phyloP scores from a whole-genome alignment of 2,888 invertebrate genomes.

The Sisyra nigra region DNA sequence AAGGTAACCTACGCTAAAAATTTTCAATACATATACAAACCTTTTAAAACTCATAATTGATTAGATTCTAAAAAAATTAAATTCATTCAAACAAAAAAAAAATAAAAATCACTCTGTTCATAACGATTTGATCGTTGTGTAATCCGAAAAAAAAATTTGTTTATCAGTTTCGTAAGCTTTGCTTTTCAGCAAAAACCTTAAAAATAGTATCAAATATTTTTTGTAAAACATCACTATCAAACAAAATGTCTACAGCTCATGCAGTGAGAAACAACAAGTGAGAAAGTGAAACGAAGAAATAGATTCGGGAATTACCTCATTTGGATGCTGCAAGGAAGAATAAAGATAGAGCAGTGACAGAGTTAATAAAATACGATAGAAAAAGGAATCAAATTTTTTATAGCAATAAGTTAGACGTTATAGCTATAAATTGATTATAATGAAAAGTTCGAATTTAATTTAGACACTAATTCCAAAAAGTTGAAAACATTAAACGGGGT shows the following conservation, averaged over 20 bases:
- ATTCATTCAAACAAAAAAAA: neutral
- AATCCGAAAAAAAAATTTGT: too few relatives aligned
- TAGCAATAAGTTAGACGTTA: too few relatives aligned
- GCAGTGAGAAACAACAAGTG: slow-evolving; percentile 7
- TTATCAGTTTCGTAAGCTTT: too few relatives aligned
- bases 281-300: slow-evolving; percentile 8
- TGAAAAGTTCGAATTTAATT: too few relatives aligned
- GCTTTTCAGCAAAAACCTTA: too few relatives aligned
- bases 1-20: neutral
- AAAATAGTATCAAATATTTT: too few relatives aligned
- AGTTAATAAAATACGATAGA: slow-evolving; percentile 10
- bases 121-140: too few relatives aligned
- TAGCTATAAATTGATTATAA: too few relatives aligned
- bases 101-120: too few relatives aligned
- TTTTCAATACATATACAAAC: neutral
- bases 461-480: too few relatives aligned
- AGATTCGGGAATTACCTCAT: slow-evolving; percentile 18
- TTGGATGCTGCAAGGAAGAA: slow-evolving; percentile 21
- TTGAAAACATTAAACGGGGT: too few relatives aligned
- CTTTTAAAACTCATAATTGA: neutral
- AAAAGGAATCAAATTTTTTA: neutral
- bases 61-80: neutral
- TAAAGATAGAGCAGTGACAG: slow-evolving; percentile 11
- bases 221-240: too few relatives aligned
- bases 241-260: slow-evolving; percentile 4